Percentiles rank a stretch among this genome's conserved stretches.
phyloP scores from a whole-genome alignment of 2,888 invertebrate species.

The Spodoptera exigua region DNA sequence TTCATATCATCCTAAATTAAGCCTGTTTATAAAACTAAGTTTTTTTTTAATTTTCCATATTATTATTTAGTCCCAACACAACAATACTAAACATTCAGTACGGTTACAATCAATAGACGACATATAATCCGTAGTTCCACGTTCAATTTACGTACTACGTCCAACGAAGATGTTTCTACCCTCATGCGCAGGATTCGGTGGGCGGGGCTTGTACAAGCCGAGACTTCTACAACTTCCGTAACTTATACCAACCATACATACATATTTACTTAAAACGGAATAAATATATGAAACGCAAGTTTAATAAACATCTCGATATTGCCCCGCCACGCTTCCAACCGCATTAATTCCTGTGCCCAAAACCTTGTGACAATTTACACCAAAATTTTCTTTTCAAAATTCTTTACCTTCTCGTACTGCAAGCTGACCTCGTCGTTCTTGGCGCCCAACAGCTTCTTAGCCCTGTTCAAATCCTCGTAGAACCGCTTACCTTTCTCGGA shows the following conservation, averaged over 20 bases:
- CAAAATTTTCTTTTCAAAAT: slow-evolving; percentile 70
- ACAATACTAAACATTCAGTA: slow-evolving; percentile 39
- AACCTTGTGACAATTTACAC: slow-evolving; percentile 65
- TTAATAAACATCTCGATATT: neutral
- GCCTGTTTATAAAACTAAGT: too few species aligned
- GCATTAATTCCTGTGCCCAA: slow-evolving; percentile 46
- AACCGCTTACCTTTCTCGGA: slow-evolving; percentile 81
- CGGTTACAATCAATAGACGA: slow-evolving; percentile 34
- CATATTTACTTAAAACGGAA: neutral
- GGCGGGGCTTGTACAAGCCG: slow-evolving; percentile 11
- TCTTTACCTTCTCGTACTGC: slow-evolving; percentile 62
- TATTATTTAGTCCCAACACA: slow-evolving; percentile 54
- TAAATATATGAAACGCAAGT: neutral
- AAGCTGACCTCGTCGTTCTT: slow-evolving; percentile 72
- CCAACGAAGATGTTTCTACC: slow-evolving; percentile 28
- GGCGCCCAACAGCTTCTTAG: slow-evolving; percentile 76
- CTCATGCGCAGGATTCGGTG: slow-evolving; percentile 27
- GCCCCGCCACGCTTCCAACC: slow-evolving; percentile 4
- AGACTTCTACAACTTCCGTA: slow-evolving; percentile 12
- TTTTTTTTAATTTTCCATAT: slow-evolving; percentile 17
- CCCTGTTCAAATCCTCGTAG: slow-evolving; percentile 78
- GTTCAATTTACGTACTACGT: slow-evolving; percentile 19
- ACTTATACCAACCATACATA: neutral
- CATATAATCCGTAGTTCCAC: slow-evolving; percentile 11
- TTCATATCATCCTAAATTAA: too few species aligned